Conservation (phyloP, 1,140 invertebrate genomes). For the Aphaenogaster rudis region DNA sequence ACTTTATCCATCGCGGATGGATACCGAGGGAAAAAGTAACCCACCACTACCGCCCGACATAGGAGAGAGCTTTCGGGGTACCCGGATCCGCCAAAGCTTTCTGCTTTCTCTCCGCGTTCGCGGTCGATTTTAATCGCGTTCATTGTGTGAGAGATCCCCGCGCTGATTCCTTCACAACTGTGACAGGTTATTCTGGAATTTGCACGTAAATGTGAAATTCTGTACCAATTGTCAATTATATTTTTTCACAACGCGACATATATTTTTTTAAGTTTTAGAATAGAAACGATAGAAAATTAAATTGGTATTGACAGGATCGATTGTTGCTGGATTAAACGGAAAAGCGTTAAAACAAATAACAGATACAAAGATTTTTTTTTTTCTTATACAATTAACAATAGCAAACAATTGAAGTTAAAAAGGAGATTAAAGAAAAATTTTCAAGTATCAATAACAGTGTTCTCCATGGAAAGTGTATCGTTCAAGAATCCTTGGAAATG, state of each 20-base stretch:
- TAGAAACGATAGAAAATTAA: neutral
- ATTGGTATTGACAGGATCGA: neutral
- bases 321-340: neutral
- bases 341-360: neutral
- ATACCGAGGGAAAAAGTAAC: conserved; percentile 71
- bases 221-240: neutral
- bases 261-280: neutral
- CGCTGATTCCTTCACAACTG: conserved; percentile 40
- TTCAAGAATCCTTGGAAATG: conserved; percentile 13
- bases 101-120: conserved; percentile 56
- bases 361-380: conserved; percentile 18
- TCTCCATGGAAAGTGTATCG: neutral
- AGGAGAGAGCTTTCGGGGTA: conserved; percentile 56
- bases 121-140: conserved; percentile 70
- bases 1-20: conserved; percentile 75
- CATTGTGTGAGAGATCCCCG: conserved; percentile 65
- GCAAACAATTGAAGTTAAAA: neutral
- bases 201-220: neutral
- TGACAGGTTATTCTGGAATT: conserved; percentile 38
- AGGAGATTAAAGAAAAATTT: conserved; percentile 34
- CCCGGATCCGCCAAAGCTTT: conserved; percentile 70
- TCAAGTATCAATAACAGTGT: neutral
- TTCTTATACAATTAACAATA: neutral
- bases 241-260: neutral
- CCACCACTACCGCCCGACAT: conserved; percentile 25